Evolutionary conservation across 1,140 invertebrate genomes (phyloP).

Genomic region (Acromyrmex echinatior): DNA sequence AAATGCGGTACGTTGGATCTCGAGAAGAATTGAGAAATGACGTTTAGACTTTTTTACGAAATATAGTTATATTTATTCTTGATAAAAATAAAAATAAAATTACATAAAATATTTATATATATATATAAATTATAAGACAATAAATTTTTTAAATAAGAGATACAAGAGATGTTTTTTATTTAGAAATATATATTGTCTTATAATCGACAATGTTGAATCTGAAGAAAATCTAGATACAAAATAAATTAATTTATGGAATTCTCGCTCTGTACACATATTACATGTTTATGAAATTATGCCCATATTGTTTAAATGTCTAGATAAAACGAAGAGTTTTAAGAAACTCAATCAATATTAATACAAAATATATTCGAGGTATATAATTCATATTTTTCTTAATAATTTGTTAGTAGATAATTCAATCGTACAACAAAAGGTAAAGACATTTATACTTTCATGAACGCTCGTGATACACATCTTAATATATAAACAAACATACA

Average conservation of each 20-base stretch:
- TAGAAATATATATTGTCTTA: conserved; percentile 41
- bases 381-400: not conserved
- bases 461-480: not conserved
- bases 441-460: not conserved
- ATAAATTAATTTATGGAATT: not conserved
- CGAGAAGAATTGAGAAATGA: too few relatives aligned
- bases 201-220: conserved; percentile 13
- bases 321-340: not conserved
- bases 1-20: not conserved
- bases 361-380: conserved; percentile 8
- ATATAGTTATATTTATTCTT: conserved; percentile 35
- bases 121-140: not conserved
- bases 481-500: conserved; percentile 35
- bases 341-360: not conserved
- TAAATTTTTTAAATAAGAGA: too few relatives aligned
- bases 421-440: not conserved
- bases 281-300: not conserved
- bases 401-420: not conserved
- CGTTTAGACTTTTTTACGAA: not conserved
- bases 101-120: conserved; percentile 24
- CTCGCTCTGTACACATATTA: conserved; percentile 25
- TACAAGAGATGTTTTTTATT: conserved; percentile 10
- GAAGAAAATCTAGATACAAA: conserved; percentile 25
- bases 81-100: conserved; percentile 38
- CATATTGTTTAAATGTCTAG: not conserved